These are phyloP conservation scores for Phoebastria nigripes DNA, from an alignment of 2,797 vertebrate species.

Conservation along the genomic window DNA sequence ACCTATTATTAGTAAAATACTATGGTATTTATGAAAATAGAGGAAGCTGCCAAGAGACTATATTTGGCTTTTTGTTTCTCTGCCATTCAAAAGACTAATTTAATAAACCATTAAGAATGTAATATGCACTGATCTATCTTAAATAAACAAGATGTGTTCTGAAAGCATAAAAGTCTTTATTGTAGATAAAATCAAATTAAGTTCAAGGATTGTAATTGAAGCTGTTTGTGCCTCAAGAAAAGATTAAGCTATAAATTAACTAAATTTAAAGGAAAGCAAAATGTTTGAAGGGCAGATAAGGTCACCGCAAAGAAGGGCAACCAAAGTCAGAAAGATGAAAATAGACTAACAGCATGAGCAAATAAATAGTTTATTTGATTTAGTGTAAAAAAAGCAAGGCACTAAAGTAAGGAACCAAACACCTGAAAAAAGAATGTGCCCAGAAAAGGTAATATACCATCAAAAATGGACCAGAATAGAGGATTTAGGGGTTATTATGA, in stretches of 20 bases:
- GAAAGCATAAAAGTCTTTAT: not conserved
- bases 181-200: constrained; percentile 34
- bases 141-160: constrained; percentile 3
- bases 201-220: constrained; percentile 1
- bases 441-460: not conserved
- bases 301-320: not conserved
- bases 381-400: not conserved
- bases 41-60: not conserved
- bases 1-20: not conserved
- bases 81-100: not conserved
- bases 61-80: not conserved
- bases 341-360: not conserved
- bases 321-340: not conserved
- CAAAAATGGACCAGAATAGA: not conserved
- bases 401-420: not conserved
- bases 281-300: not conserved
- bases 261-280: not conserved
- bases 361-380: constrained; percentile 15
- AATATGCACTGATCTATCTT: not conserved
- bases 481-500: not conserved
- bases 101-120: not conserved
- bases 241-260: constrained; percentile 13
- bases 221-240: constrained; percentile 7
- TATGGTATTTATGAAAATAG: not conserved
- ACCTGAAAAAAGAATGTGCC: not conserved